Percentiles rank a stretch among this genome's conserved stretches.
phyloP scores from a whole-genome alignment of 2,113 vertebrate genomes.

The Halichoeres trimaculatus region DNA sequence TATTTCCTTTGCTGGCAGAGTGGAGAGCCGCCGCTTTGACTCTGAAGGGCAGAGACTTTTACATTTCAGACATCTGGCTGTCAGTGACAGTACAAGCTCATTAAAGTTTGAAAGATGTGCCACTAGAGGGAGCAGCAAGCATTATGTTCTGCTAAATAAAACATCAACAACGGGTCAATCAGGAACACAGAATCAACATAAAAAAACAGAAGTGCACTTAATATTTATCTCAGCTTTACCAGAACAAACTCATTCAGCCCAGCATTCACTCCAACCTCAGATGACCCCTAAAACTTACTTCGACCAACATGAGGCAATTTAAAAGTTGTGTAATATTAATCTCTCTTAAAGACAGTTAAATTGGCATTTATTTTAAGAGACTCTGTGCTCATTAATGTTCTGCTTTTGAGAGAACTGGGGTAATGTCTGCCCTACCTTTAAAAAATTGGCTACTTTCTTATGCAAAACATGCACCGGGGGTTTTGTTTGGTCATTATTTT shows the following conservation, averaged over 20 bases:
- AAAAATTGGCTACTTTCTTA: conserved; percentile 63
- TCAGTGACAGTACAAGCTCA: conserved; percentile 31
- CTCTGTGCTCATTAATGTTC: conserved; percentile 54
- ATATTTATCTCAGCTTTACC: not conserved
- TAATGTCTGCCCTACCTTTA: conserved; percentile 49
- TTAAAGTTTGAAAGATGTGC: conserved; percentile 43
- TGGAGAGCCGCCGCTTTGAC: not conserved
- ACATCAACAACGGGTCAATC: conserved; percentile 23
- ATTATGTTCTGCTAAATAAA: conserved; percentile 50
- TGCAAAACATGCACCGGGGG: conserved; percentile 67
- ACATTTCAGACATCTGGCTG: conserved; percentile 16
- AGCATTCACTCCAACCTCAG: not conserved
- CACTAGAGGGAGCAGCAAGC: conserved; percentile 66
- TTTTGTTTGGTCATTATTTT: conserved; percentile 72
- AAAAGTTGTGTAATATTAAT: conserved; percentile 61
- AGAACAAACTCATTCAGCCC: not conserved
- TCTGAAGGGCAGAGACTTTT: not conserved
- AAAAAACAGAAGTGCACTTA: conserved; percentile 2
- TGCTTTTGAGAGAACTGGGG: conserved; percentile 29
- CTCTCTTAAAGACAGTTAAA: conserved; percentile 50
- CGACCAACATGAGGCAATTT: conserved; percentile 10
- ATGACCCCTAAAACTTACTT: conserved; percentile 1
- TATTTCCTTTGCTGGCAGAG: not conserved
- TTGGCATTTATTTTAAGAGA: conserved; percentile 24
- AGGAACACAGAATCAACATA: not conserved